Percentiles rank a stretch among this genome's conserved stretches.
Evolutionary conservation across 2,113 vertebrate genomes (phyloP).

Genomic region (Theropithecus gelada): DNA sequence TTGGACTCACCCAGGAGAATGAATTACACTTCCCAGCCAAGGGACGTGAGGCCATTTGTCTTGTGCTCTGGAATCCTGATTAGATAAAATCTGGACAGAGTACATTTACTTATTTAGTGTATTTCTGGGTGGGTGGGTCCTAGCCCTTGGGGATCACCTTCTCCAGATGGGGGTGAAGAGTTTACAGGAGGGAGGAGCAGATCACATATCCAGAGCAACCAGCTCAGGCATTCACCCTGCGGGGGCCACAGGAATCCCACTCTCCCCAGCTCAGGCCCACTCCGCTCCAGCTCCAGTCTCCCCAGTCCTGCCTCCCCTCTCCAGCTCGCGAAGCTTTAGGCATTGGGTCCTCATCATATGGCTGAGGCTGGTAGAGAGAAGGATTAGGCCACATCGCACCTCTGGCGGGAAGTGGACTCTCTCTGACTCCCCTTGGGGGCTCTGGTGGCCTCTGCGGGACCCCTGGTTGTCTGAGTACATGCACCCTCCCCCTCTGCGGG

Average conservation of each 20-base stretch:
- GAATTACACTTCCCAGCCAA: conserved; percentile 51
- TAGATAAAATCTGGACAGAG: conserved; percentile 71
- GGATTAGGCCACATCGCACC: neutral
- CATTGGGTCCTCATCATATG: rapidly evolving
- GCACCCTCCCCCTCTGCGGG: neutral
- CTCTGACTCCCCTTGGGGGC: rapidly evolving
- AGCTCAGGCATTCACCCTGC: neutral
- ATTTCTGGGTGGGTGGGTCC: conserved; percentile 60
- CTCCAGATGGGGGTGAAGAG: neutral
- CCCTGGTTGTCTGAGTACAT: neutral
- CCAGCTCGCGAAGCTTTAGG: neutral
- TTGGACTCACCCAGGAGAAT: conserved; percentile 33
- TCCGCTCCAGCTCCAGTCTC: neutral
- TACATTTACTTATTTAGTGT: conserved; percentile 68
- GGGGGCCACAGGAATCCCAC: neutral
- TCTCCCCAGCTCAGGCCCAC: neutral
- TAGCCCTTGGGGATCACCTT: conserved; percentile 27
- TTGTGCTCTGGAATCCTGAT: conserved; percentile 68
- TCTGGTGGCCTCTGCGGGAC: neutral
- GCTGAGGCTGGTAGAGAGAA: neutral
- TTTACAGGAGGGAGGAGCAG: conserved; percentile 17
- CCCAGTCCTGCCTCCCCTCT: neutral
- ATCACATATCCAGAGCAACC: neutral
- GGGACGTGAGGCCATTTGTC: conserved; percentile 66
- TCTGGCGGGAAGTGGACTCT: neutral